Percentiles rank a stretch among this genome's conserved stretches.
phyloP scores from a whole-genome alignment of 2,113 vertebrate species.

The Mohoua ochrocephala region DNA sequence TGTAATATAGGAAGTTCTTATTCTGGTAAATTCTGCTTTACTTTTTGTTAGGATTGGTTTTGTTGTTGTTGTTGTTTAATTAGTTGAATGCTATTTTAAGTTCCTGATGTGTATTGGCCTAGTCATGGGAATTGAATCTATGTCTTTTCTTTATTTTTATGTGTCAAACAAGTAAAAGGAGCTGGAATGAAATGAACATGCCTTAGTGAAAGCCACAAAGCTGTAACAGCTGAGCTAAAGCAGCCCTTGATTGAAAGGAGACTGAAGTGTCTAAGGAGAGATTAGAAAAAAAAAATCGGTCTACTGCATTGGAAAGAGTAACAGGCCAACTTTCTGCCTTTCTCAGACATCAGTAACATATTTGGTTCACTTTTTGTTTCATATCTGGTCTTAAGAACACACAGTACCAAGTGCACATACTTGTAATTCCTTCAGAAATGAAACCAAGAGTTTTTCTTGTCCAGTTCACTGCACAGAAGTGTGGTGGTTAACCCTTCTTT shows the following conservation, averaged over 20 bases:
- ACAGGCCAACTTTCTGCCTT: background rate
- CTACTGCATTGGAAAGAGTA: background rate
- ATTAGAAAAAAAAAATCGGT: background rate
- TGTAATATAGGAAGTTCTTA: background rate
- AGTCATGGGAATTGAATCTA: background rate
- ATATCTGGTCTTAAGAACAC: background rate
- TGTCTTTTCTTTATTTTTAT: background rate
- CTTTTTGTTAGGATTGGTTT: background rate
- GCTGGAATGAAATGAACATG: background rate
- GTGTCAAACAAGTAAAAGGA: background rate
- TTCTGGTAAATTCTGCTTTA: background rate
- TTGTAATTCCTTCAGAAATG: background rate
- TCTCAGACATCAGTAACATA: background rate
- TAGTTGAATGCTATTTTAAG: background rate
- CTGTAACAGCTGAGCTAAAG: background rate
- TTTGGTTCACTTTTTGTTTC: background rate
- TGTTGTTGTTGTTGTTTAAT: background rate
- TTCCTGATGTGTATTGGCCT: background rate
- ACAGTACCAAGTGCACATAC: background rate
- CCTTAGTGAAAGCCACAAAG: background rate
- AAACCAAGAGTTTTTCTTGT: background rate
- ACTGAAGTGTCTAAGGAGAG: background rate
- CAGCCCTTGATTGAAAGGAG: background rate
- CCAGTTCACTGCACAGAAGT: background rate
- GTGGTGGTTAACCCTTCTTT: background rate